Conservation (phyloP, 1,140 invertebrate species). For the Bathynomus jamesi region DNA sequence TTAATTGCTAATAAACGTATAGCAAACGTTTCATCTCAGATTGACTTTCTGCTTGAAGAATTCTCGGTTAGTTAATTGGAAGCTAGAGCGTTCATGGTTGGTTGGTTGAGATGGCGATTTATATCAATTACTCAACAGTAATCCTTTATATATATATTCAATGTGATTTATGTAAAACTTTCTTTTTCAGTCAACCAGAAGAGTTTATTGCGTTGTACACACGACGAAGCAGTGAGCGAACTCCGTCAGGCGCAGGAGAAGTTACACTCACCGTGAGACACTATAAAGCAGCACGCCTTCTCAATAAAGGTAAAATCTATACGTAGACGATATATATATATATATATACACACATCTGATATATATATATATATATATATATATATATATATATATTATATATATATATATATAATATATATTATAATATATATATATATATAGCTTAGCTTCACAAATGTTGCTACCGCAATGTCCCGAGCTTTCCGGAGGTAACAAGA, state of each 20-base stretch:
- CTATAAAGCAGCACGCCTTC: slow-evolving; percentile 87
- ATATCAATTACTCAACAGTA: too few relatives aligned
- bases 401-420: neutral
- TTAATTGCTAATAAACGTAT: too few relatives aligned
- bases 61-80: too few relatives aligned
- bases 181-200: slow-evolving; percentile 32
- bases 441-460: too few relatives aligned
- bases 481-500: too few relatives aligned
- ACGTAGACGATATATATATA: neutral
- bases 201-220: slow-evolving; percentile 42
- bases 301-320: slow-evolving; percentile 69
- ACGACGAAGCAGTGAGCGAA: slow-evolving; percentile 90
- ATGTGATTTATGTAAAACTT: too few relatives aligned
- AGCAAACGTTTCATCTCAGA: too few relatives aligned
- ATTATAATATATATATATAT: neutral
- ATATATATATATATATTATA: slow-evolving; percentile 69
- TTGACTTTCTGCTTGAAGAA: too few relatives aligned
- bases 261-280: slow-evolving; percentile 88
- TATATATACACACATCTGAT: neutral
- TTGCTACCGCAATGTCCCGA: too few relatives aligned
- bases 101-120: too few relatives aligned
- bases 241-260: slow-evolving; percentile 81
- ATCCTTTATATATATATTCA: too few relatives aligned
- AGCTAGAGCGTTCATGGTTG: too few relatives aligned
- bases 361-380: slow-evolving; percentile 26